A percentile compares a stretch with the other conserved stretches of the same genome.
Evolutionary conservation across 2,888 invertebrate species (phyloP).

Genomic region (Pegoplata infirma): DNA sequence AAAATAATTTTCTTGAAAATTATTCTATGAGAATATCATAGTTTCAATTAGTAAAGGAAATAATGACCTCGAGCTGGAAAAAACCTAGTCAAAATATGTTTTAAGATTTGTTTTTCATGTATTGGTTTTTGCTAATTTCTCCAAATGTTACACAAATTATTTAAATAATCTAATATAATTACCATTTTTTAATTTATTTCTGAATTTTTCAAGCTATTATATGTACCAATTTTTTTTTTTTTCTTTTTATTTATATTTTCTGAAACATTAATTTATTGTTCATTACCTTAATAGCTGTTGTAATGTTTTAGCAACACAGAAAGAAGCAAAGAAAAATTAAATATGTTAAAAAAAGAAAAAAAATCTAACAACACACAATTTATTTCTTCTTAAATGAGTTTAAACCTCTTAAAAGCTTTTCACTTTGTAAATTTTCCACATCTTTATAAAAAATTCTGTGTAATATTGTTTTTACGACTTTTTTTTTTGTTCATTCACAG

Average conservation of each 20-base stretch:
- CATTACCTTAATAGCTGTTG: neutral
- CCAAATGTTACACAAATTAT: too few relatives aligned
- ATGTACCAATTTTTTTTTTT: neutral
- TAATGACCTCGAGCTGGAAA: too few relatives aligned
- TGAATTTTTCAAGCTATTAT: neutral
- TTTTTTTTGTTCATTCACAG: slow-evolving; percentile 4
- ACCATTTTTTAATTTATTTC: neutral
- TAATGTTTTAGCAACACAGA: too few relatives aligned
- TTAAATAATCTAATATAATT: too few relatives aligned
- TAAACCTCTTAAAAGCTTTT: slow-evolving; percentile 10
- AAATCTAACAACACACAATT: too few relatives aligned
- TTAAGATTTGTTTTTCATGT: too few relatives aligned
- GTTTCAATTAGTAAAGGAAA: too few relatives aligned
- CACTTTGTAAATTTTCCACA: neutral
- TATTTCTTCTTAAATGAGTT: neutral
- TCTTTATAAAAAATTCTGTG: neutral
- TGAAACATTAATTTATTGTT: neutral
- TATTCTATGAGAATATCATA: too few relatives aligned
- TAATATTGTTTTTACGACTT: slow-evolving; percentile 1
- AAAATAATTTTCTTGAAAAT: too few relatives aligned
- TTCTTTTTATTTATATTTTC: neutral
- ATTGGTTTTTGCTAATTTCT: too few relatives aligned
- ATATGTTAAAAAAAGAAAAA: too few relatives aligned
- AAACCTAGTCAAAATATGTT: too few relatives aligned
- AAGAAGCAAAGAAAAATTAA: neutral